Conservation (phyloP, 2,888 invertebrate genomes). For the Pristionchus arcanus region DNA sequence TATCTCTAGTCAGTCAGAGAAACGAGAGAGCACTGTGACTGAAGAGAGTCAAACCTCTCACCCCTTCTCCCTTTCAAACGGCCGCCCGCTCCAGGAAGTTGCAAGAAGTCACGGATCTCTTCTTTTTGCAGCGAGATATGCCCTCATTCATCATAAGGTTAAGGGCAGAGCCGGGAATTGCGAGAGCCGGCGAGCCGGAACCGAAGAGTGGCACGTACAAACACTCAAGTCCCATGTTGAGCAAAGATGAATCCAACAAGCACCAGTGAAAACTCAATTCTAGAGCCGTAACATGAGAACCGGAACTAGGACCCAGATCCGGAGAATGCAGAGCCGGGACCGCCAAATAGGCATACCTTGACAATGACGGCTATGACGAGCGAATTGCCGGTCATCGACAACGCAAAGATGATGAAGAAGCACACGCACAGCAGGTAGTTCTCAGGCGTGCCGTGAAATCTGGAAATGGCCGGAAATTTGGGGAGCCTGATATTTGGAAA, state of each 20-base stretch:
- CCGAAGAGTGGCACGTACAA: not conserved
- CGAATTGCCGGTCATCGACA: slow-evolving; percentile 80
- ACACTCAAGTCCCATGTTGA: not conserved
- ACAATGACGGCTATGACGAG: slow-evolving; percentile 81
- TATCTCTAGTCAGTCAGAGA: too few species aligned
- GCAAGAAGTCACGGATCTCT: not conserved
- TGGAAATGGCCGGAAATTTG: slow-evolving; percentile 58
- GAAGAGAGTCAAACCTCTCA: too few species aligned
- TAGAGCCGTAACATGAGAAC: not conserved
- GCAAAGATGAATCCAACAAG: not conserved
- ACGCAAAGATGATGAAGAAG: slow-evolving; percentile 77
- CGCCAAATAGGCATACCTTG: slow-evolving; percentile 72
- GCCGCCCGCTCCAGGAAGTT: not conserved
- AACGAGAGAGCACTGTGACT: too few species aligned
- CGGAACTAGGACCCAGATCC: not conserved
- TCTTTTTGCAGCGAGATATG: too few species aligned
- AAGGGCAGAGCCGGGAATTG: not conserved
- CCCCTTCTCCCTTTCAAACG: not conserved
- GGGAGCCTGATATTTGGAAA: not conserved
- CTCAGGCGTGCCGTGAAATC: slow-evolving; percentile 73
- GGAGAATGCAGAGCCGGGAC: not conserved
- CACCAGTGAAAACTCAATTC: not conserved
- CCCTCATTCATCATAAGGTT: not conserved
- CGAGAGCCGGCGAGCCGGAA: not conserved
- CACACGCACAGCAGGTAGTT: slow-evolving; percentile 74